Percentiles rank a stretch among this genome's conserved stretches.
These are phyloP conservation scores for Hypanus sabinus DNA, from an alignment of 2,113 vertebrate genomes.

Conservation along the genomic window DNA sequence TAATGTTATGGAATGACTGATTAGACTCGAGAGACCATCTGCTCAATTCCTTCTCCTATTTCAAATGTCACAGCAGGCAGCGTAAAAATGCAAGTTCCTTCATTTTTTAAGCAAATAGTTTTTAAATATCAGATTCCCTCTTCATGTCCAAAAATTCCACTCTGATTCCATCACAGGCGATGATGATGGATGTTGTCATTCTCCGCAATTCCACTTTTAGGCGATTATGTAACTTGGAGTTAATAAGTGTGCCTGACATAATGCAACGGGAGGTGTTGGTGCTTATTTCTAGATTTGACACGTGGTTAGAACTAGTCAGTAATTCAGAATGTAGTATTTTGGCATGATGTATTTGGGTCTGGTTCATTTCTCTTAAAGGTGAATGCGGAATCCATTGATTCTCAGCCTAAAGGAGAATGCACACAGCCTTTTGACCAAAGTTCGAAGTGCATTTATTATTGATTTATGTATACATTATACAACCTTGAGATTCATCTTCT, in stretches of 20 bases:
- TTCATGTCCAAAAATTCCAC: slow-evolving; percentile 4
- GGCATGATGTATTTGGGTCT: not conserved
- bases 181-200: not conserved
- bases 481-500: too few species aligned
- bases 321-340: not conserved
- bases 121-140: not conserved
- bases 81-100: too few species aligned
- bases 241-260: not conserved
- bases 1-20: too few species aligned
- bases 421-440: too few species aligned
- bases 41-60: too few species aligned
- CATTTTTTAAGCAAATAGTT: not conserved
- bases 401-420: too few species aligned
- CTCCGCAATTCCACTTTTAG: not conserved
- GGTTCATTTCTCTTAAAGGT: not conserved
- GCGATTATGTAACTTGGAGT: not conserved
- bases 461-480: too few species aligned
- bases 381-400: not conserved
- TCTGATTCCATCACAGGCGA: not conserved
- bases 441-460: too few species aligned
- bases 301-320: not conserved
- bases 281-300: not conserved
- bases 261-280: not conserved
- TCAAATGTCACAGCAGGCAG: too few species aligned
- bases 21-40: too few species aligned